Evolutionary conservation across 1,140 invertebrate species (phyloP).

Genomic region (Oryctes rhinoceros): DNA sequence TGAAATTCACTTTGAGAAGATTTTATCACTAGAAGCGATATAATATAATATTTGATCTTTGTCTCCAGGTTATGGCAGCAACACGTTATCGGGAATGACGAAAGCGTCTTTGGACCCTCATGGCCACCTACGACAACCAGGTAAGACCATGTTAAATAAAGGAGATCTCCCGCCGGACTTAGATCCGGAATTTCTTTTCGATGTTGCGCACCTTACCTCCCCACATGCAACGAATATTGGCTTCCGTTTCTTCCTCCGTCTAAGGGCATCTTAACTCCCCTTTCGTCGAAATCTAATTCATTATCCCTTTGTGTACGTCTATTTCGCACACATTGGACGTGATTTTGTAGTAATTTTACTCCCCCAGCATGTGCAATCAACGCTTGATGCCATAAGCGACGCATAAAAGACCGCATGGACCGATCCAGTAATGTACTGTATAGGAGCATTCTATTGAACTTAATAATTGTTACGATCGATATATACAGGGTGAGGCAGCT

Average conservation of each 20-base stretch:
- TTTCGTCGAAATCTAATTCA: constrained; percentile 23
- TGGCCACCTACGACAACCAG: constrained; percentile 85
- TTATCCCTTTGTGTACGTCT: constrained; percentile 34
- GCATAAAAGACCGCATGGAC: neutral
- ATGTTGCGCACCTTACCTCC: neutral
- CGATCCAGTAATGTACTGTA: neutral
- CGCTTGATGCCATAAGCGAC: constrained; percentile 18
- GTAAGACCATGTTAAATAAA: constrained; percentile 64
- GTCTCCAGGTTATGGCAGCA: constrained; percentile 63
- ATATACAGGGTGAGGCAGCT: neutral
- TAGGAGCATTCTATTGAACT: neutral
- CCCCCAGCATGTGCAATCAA: neutral
- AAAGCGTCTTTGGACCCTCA: constrained; percentile 84
- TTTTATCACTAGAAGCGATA: too few species aligned
- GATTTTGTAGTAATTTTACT: constrained; percentile 30
- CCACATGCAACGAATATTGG: too few species aligned
- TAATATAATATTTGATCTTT: too few species aligned
- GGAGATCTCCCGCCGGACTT: neutral
- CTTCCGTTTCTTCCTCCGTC: neutral
- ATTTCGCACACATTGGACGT: constrained; percentile 31
- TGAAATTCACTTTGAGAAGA: too few species aligned
- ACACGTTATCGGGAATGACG: constrained; percentile 72
- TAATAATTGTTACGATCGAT: neutral
- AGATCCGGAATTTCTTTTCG: neutral
- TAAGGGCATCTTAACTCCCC: neutral